Base-by-base conservation (phyloP, 2,113 vertebrate species). In the Leptosomus discolor region DNA sequence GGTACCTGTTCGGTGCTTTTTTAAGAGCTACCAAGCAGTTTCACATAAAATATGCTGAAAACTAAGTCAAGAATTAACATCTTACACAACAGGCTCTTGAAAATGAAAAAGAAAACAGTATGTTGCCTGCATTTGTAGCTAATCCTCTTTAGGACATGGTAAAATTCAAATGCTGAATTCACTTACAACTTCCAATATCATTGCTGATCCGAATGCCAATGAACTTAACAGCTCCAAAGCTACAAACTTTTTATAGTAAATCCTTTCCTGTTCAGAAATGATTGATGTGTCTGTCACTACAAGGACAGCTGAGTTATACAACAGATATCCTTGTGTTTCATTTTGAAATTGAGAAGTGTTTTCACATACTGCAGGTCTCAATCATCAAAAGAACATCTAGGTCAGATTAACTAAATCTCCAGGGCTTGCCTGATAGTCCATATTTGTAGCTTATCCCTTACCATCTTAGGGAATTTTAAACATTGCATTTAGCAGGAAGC, bases 381-480 rank as follows among this genome's bases (percentile, higher is more conserved):
- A 99, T 98, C 97, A 98, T 98, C 97, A 99, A 99, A 99, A 98
- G 98, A 98, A 98, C 98, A 98, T 99, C 98, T 98, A 98, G 98
- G 98, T 99, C 98, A 98, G 98, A 98, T 98, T 98, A 98, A 98
- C 97, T 97, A 98, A 98, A 98, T 98, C 98, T 98, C 98, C 95
- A 95, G 94, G 86, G 97, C 96, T 98, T 98, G 95, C 93, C 94
- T 95, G 96, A 97, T 87, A 97, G 97, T 98, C 96, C 95, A 97
- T 91, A 97, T 98, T 97, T 96, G 95, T 97, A 96, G 98, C 94
- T 98, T 98, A 98, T 98, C 98, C 98, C 95, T 97, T 93, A 97
- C 92, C 94, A 98, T 98, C 96, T 98, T 97, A 97, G 50, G 96
- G 97, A 97, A 97, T 97, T 98, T 97, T 97, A 98, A 98, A 97